A percentile compares a stretch with the other conserved stretches of the same genome.
Conservation (phyloP, 2,888 invertebrate genomes). For the Torymus auratus region DNA sequence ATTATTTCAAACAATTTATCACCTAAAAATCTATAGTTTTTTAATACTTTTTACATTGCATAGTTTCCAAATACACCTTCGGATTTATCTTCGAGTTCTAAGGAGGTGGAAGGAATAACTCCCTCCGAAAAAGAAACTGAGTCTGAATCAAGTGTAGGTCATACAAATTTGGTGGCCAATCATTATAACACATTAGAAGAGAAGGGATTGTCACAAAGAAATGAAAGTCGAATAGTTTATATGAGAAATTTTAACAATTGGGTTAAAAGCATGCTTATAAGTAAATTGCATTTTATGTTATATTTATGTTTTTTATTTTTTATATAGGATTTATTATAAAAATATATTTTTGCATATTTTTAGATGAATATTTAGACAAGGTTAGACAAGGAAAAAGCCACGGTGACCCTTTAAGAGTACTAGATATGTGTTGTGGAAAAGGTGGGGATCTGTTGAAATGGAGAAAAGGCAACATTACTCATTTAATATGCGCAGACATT, state of each 20-base stretch:
- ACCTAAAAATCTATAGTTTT: background rate
- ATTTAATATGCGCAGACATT: constrained; percentile 94
- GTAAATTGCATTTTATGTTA: constrained; percentile 78
- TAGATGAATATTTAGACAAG: constrained; percentile 81
- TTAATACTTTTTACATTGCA: constrained; percentile 23
- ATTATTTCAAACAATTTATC: too few species aligned
- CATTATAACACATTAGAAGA: constrained; percentile 96
- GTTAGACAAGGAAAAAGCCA: constrained; percentile 82
- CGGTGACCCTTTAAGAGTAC: constrained; percentile 84
- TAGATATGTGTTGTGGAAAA: constrained; percentile 99
- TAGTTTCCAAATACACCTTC: constrained; percentile 65
- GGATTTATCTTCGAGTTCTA: constrained; percentile 64
- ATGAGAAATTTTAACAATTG: constrained; percentile 99
- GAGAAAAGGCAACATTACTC: constrained; percentile 88
- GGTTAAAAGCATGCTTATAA: constrained; percentile 97
- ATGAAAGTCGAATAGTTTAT: constrained; percentile 93
- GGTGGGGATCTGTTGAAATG: constrained; percentile 99
- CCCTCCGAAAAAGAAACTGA: constrained; percentile 51
- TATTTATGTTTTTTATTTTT: too few species aligned
- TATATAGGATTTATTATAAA: too few species aligned
- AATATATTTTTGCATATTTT: constrained; percentile 1
- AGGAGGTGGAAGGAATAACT: constrained; percentile 51
- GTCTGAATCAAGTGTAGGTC: constrained; percentile 70
- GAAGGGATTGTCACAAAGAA: constrained; percentile 87
- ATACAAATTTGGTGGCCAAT: constrained; percentile 86